phyloP scores from a whole-genome alignment of 2,797 vertebrate species.

The Myotis pilosus region DNA sequence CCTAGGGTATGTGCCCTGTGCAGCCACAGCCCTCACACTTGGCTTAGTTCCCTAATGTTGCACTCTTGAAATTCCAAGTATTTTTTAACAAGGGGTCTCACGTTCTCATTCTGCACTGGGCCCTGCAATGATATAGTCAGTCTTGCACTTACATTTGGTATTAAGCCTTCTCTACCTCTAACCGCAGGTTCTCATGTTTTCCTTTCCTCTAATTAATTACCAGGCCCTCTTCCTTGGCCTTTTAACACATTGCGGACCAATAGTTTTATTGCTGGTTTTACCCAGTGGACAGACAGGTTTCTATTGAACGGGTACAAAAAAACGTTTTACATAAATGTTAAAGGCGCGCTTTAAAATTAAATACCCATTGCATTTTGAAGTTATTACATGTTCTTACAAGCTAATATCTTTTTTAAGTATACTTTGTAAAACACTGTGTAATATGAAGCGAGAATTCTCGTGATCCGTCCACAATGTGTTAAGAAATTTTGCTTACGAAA shows the following conservation, averaged over 20 bases:
- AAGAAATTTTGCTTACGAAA: background rate
- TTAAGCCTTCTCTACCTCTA: background rate
- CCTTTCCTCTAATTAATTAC: conserved; percentile 22
- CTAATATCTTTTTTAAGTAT: too few species aligned
- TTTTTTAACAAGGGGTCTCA: background rate
- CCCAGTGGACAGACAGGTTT: too few species aligned
- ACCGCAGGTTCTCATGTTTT: background rate
- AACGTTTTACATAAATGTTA: too few species aligned
- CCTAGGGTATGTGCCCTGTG: background rate
- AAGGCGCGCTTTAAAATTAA: too few species aligned
- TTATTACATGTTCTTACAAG: too few species aligned
- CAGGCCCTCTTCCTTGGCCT: background rate
- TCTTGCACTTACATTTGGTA: background rate
- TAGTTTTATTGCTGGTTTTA: too few species aligned
- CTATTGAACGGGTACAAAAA: too few species aligned
- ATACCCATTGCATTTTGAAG: too few species aligned
- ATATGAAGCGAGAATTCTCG: too few species aligned
- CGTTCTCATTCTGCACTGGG: background rate
- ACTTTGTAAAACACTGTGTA: too few species aligned
- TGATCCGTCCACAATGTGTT: too few species aligned
- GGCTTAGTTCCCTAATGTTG: background rate
- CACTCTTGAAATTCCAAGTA: background rate
- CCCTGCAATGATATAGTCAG: background rate
- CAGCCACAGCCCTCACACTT: background rate
- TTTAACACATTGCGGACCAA: background rate